Evolutionary conservation across 2,113 vertebrate genomes (phyloP).

Genomic region (Nesogale talazaci): DNA sequence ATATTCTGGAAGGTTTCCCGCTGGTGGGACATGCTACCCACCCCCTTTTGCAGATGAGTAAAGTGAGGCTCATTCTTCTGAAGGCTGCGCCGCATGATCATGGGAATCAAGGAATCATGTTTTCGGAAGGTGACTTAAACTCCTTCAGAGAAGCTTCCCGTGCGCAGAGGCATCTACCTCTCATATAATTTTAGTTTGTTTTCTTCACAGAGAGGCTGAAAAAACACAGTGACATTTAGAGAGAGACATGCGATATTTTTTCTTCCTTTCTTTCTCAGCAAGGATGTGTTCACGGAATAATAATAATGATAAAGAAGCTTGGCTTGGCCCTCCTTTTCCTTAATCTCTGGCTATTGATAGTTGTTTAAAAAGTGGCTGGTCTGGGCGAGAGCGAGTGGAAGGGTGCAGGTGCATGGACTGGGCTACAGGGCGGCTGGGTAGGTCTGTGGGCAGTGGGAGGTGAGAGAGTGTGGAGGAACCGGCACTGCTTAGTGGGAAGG

Average conservation of each 20-base stretch:
- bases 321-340: background rate
- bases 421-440: background rate
- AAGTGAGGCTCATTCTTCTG: background rate
- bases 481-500: background rate
- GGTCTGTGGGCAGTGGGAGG: background rate
- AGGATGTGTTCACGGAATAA: background rate
- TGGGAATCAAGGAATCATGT: background rate
- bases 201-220: background rate
- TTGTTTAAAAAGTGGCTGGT: background rate
- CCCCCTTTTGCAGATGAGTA: background rate
- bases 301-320: background rate
- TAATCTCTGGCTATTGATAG: background rate
- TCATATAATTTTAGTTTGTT: background rate
- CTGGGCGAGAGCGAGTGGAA: fast-evolving
- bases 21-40: fast-evolving
- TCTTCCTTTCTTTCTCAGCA: constrained; percentile 31
- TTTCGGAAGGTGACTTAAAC: background rate
- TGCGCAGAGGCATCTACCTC: background rate
- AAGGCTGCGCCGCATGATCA: background rate
- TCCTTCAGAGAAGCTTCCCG: background rate
- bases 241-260: background rate
- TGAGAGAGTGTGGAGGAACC: background rate
- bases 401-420: background rate
- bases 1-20: background rate
- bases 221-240: background rate